These are phyloP conservation scores for Lepus europaeus DNA, from an alignment of 2,113 vertebrate species.

Conservation along the genomic window DNA sequence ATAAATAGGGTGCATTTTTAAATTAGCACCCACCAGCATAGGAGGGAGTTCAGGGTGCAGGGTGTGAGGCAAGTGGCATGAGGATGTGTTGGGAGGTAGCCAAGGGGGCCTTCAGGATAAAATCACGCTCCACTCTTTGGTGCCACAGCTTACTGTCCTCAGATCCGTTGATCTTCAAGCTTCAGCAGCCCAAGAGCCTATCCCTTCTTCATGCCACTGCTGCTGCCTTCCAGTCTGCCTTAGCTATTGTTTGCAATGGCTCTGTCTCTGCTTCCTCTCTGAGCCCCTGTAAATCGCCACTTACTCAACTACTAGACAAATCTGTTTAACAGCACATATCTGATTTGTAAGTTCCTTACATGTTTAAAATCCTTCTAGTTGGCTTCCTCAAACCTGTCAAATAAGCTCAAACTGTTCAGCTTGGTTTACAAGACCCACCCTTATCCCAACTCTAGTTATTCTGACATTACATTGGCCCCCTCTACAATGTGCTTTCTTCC, in stretches of 20 bases:
- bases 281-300: not conserved
- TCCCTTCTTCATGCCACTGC: not conserved
- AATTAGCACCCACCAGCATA: not conserved
- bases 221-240: not conserved
- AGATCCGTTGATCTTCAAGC: not conserved
- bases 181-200: not conserved
- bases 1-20: not conserved
- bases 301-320: conserved; percentile 41
- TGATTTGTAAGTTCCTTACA: not conserved
- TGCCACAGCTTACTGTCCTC: too few relatives aligned
- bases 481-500: not conserved
- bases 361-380: conserved; percentile 19
- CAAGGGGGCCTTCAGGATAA: not conserved
- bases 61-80: not conserved
- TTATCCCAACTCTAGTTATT: not conserved
- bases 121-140: not conserved
- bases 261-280: not conserved
- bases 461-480: fast-evolving
- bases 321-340: conserved; percentile 33
- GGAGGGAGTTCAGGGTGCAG: not conserved
- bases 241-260: not conserved
- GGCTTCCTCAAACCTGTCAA: not conserved
- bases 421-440: not conserved
- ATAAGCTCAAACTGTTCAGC: not conserved
- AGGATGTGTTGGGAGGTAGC: not conserved